phyloP scores from a whole-genome alignment of 2,888 invertebrate species.

The Rhimphoctona megacephalus region DNA sequence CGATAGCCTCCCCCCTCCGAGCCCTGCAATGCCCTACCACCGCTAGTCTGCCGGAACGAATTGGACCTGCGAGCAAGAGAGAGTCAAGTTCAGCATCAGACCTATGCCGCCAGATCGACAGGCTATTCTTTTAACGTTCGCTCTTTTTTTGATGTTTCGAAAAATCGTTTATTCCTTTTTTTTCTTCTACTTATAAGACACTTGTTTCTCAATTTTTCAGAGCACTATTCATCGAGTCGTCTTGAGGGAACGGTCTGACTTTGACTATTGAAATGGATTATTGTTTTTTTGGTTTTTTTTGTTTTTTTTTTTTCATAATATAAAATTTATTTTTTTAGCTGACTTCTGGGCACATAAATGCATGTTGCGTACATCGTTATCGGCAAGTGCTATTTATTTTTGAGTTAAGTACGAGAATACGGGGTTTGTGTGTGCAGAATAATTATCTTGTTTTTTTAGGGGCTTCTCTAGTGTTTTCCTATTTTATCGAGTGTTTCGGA shows the following conservation, averaged over 20 bases:
- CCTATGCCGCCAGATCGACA: conserved; percentile 82
- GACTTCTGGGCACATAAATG: neutral
- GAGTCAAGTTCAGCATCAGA: conserved; percentile 85
- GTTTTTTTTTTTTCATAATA: neutral
- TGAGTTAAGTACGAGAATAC: neutral
- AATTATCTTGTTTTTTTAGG: neutral
- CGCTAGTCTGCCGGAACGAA: conserved; percentile 93
- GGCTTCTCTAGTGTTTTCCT: neutral
- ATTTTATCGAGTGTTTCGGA: conserved; percentile 1
- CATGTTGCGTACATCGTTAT: conserved; percentile 13
- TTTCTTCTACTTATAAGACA: conserved; percentile 14
- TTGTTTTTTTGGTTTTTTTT: neutral
- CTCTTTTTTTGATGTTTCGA: conserved; percentile 38
- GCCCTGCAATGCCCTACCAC: conserved; percentile 86
- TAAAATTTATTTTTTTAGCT: neutral
- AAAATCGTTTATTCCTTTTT: conserved; percentile 28
- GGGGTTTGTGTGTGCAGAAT: conserved; percentile 10
- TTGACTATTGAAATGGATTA: conserved; percentile 23
- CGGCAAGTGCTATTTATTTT: conserved; percentile 10
- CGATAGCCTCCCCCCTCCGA: conserved; percentile 90
- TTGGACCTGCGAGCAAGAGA: conserved; percentile 92
- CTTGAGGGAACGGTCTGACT: conserved; percentile 61
- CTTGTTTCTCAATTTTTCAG: conserved; percentile 9
- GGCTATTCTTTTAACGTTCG: conserved; percentile 71
- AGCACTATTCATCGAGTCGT: conserved; percentile 42